Evolutionary conservation across 2,113 vertebrate genomes (phyloP), one percentile per base, ranked within the genome.

Genomic region (Grantiella picta): DNA sequence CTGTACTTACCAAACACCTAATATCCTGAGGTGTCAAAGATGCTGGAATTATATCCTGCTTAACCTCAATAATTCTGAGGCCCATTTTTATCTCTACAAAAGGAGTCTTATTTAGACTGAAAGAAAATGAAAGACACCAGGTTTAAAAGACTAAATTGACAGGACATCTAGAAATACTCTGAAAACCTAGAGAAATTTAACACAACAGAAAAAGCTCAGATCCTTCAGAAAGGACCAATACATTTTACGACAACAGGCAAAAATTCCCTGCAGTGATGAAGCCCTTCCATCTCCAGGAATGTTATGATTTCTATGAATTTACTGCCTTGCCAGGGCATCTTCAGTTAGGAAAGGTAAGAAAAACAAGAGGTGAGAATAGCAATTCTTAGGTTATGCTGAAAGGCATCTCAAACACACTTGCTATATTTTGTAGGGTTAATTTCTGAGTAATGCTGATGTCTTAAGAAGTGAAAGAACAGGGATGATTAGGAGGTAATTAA

Each of bases 21-120:
- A 88, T 83, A 83, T 27, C 45, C 53, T 15, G 23, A 68, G 52
- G 25, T 83, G 52, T 82, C 82, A 53, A 75, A 84, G 95, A 93
- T 57, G 36, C 72, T 94, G 91, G 70, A 92, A 93, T 75, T 86
- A 78, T 56, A 90, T 90, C 56, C 36, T 69, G n/a, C 18, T 89
- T 79, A 72, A 89, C 38, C 53, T 87, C 60, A 72, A 12, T 33
- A 84, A 84, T 82, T 91, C 57, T 23, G 29, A 73, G 25, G 28
- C 7, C 52, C 65, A 17, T 75, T 83, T 77, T 66, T 63, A 35
- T 76, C 40, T 71, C 53, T 49, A 44, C 11, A 86, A 64, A 35
- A 75, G 4, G 33, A 33, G 31, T 60, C 49, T 71, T 81, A 64
- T 20, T 91, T 86, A 49, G 45, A 84, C 29, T 64, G 65, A 71